Base-by-base conservation (phyloP, 2,888 invertebrate genomes). In the Uropetala carovei region DNA sequence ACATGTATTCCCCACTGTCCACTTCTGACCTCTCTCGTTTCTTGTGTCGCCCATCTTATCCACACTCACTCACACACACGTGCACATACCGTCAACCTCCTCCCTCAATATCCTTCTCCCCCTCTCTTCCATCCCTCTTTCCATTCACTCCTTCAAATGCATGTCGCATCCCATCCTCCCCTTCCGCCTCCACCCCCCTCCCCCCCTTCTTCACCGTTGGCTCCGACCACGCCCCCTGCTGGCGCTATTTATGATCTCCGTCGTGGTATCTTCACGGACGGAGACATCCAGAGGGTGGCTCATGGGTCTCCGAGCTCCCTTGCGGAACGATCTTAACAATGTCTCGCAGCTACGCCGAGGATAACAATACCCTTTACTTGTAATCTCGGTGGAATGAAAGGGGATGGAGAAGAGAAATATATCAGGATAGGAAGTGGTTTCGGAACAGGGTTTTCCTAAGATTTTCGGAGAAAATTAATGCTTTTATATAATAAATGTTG, bases 21-120 rank as follows among this genome's bases (percentile, higher is more conserved):
- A 68, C 64, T 89, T 64, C 89, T 64, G 86, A 59, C 60, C 64
- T 56, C 27, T 43, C 14, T n/a, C 85, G 18, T 58, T 68, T n/a
- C 60, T n/a, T 59, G 60, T 27, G 68, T 30, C 18, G 13, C 60
- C 64, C 89, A 18, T 18, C 64, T 56, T 58, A 18, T 22, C 14
- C 68, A 68, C 60, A 89, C 64, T 64, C 89, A n/a, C 68, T 43
- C 60, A 89, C 64, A 89, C 89, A n/a, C 64, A 89, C 89, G 60
- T 64, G 30, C n/a, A 30, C 89, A 43, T 43, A 57, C 64, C 56
- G 5, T 8, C 13, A n/a, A 82, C 13, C 5, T 18, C n/a, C 75
- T 10, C n/a, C 75, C 4, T 18, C 75, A n/a, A 14, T 18, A 30
- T 43, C 83, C 43, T 18, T 7, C 56, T 8, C 9, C 10, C 83